Evolutionary conservation across 2,797 vertebrate species (phyloP).

Genomic region (Sebastes goodei): DNA sequence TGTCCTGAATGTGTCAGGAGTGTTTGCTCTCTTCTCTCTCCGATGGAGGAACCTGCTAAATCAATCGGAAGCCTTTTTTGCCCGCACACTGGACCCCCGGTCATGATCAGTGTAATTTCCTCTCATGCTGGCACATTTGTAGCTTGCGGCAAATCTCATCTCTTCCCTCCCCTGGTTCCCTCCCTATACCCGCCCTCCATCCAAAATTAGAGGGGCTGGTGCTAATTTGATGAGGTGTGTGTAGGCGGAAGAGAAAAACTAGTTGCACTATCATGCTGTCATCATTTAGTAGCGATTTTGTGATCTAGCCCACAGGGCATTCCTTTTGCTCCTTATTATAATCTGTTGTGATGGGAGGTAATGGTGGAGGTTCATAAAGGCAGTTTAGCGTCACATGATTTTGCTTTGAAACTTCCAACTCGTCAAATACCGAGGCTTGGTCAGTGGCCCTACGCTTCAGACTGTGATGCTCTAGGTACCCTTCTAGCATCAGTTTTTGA

Average conservation of each 20-base stretch:
- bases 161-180: constrained; percentile 8
- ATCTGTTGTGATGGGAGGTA: neutral
- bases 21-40: constrained; percentile 55
- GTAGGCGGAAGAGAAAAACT: constrained; percentile 3
- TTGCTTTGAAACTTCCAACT: neutral
- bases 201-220: constrained; percentile 58
- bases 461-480: no score
- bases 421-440: no score
- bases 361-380: neutral
- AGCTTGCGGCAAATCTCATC: constrained; percentile 66
- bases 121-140: constrained; percentile 72
- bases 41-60: constrained; percentile 64
- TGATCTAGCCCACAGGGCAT: neutral
- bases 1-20: constrained; percentile 71
- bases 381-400: neutral
- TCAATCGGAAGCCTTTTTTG: constrained; percentile 68
- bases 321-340: neutral
- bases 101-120: constrained; percentile 75
- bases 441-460: no score
- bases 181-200: neutral
- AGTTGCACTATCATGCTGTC: neutral
- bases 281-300: neutral
- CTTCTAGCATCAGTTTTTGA: rapidly evolving
- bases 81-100: constrained; percentile 56
- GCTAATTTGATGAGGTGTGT: constrained; percentile 61